These are phyloP conservation scores for Alviniconcha strummeri DNA, from an alignment of 2,888 invertebrate genomes.

Conservation along the genomic window DNA sequence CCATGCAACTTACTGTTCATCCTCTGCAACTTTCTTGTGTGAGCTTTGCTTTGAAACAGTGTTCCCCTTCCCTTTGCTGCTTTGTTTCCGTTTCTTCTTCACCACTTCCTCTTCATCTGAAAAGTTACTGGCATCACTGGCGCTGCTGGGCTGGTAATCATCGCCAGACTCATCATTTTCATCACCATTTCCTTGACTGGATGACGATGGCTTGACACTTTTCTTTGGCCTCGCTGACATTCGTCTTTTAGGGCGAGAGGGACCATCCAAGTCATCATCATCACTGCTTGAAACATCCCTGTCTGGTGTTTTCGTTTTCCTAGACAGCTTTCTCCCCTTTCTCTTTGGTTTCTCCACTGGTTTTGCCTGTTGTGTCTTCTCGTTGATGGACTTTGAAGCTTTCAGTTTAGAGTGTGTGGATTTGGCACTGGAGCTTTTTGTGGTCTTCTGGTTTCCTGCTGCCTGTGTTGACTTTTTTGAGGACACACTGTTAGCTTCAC, in stretches of 20 bases:
- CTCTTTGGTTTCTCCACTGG: neutral
- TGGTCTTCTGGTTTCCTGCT: neutral
- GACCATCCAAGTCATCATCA: neutral
- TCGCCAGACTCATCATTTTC: conserved; percentile 1
- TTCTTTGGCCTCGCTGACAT: conserved; percentile 1
- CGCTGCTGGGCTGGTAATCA: neutral
- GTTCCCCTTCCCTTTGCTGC: conserved; percentile 17
- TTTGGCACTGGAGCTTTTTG: neutral
- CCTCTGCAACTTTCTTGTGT: neutral
- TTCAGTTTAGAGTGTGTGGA: conserved; percentile 6
- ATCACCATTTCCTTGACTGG: neutral
- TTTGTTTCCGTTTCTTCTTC: conserved; percentile 22
- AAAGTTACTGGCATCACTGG: conserved; percentile 30
- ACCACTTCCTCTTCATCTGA: conserved; percentile 30
- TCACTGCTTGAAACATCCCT: neutral
- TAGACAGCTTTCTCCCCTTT: neutral
- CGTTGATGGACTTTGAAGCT: neutral
- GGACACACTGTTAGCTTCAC: neutral
- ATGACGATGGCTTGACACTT: neutral
- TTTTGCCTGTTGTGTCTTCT: neutral
- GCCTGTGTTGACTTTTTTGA: neutral
- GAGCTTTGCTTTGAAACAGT: neutral
- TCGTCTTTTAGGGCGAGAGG: neutral
- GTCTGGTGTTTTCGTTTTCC: neutral
- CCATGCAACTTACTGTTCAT: conserved; percentile 7